Conservation (phyloP, 1,140 invertebrate genomes). For the honey bee (Apis mellifera) region DNA sequence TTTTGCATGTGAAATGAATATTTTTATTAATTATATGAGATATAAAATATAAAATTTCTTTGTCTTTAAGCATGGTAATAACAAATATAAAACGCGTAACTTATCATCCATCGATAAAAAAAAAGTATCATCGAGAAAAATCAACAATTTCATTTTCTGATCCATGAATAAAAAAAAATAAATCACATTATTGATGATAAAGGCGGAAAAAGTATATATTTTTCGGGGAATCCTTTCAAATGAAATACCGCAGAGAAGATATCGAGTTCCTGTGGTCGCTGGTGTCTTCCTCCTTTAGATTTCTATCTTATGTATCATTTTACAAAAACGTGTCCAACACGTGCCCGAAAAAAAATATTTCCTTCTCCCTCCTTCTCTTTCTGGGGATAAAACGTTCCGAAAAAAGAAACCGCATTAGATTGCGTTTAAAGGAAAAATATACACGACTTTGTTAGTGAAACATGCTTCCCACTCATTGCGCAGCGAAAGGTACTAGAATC, state of each 20-base stretch:
- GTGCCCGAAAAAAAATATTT: neutral
- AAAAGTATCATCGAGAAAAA: no score
- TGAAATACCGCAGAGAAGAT: slow-evolving; percentile 9
- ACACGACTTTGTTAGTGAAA: neutral
- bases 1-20: no score
- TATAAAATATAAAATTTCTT: no score
- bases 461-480: neutral
- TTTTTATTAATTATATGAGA: no score
- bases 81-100: no score
- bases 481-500: neutral
- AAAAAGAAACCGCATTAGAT: neutral
- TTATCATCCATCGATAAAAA: no score
- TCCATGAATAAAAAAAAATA: neutral
- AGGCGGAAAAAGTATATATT: slow-evolving; percentile 3
- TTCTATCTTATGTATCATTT: slow-evolving; percentile 25
- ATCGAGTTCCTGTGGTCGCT: slow-evolving; percentile 45
- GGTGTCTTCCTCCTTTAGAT: slow-evolving; percentile 9
- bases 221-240: slow-evolving; percentile 9
- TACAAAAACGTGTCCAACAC: slow-evolving; percentile 22
- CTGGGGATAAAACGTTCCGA: neutral
- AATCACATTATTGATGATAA: neutral
- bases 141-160: neutral
- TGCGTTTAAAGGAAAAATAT: neutral
- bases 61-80: no score
- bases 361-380: no score